phyloP scores from a whole-genome alignment of 2,888 invertebrate genomes.

The Eupeodes luniger region DNA sequence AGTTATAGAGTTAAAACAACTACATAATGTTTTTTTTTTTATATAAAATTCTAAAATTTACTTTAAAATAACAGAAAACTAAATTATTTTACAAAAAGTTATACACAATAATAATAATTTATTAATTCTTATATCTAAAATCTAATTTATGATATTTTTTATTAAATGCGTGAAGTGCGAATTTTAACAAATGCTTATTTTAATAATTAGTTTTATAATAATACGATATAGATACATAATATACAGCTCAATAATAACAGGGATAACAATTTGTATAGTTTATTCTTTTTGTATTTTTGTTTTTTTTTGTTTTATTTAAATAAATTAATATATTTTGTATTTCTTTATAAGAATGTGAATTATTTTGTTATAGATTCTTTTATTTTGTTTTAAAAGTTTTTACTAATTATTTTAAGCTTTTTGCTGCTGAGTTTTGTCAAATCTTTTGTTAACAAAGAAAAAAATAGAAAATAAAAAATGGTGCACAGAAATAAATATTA shows the following conservation, averaged over 20 bases:
- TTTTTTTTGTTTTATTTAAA: constrained; percentile 34
- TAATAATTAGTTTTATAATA: constrained; percentile 1
- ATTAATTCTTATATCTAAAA: constrained; percentile 10
- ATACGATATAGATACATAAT: constrained; percentile 29
- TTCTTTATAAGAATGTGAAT: constrained; percentile 30
- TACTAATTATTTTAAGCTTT: too few species aligned
- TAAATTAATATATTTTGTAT: constrained; percentile 41
- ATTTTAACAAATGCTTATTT: constrained; percentile 57
- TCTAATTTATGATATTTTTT: constrained; percentile 6
- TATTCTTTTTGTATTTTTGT: constrained; percentile 37
- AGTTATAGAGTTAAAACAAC: too few species aligned
- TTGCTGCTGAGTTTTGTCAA: too few species aligned
- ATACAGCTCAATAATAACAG: constrained; percentile 46
- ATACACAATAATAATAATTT: constrained; percentile 42
- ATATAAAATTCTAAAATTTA: too few species aligned
- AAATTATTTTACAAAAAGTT: background rate
- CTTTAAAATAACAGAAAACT: too few species aligned
- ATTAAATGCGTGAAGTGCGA: constrained; percentile 56
- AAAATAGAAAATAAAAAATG: too few species aligned
- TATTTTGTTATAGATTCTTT: background rate
- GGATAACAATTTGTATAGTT: constrained; percentile 60
- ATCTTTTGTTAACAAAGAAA: too few species aligned
- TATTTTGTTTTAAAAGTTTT: background rate
- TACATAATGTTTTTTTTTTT: too few species aligned
- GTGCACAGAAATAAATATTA: too few species aligned